Percentiles rank a stretch among this genome's conserved stretches.
Conservation (phyloP, 2,797 vertebrate species). For the Danio kyathit region DNA sequence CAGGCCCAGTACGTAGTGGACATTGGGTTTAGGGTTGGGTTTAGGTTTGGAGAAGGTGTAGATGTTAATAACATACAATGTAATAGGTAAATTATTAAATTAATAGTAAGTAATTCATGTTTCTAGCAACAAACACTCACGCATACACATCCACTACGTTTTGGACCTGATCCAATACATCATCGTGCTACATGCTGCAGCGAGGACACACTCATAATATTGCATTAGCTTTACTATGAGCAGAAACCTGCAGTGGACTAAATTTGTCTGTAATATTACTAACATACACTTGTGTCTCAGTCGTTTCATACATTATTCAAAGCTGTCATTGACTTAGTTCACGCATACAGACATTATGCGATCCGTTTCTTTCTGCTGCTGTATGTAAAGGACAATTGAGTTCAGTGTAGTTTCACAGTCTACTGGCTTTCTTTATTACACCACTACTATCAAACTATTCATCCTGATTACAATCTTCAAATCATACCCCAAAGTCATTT, state of each 20-base stretch:
- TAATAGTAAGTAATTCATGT: too few relatives aligned
- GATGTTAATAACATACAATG: too few relatives aligned
- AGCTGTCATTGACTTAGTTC: not conserved
- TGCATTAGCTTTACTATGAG: too few relatives aligned
- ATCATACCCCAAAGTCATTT: constrained; percentile 4
- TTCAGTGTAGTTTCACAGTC: not conserved
- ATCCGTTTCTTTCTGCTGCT: not conserved
- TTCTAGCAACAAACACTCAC: too few relatives aligned
- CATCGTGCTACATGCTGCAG: too few relatives aligned
- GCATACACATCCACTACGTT: too few relatives aligned
- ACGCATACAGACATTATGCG: not conserved
- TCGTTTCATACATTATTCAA: not conserved
- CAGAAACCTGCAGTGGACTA: not conserved
- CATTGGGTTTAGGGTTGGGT: too few relatives aligned
- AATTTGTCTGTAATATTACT: not conserved
- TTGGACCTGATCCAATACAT: too few relatives aligned
- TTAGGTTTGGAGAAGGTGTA: too few relatives aligned
- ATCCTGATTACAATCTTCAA: not conserved
- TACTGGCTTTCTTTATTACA: not conserved
- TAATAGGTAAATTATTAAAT: too few relatives aligned
- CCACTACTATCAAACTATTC: not conserved
- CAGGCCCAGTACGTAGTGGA: too few relatives aligned
- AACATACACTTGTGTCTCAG: not conserved
- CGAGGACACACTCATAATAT: too few relatives aligned
- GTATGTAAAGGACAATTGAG: not conserved